Percentiles rank a stretch among this genome's conserved stretches.
phyloP scores from a whole-genome alignment of 2,797 vertebrate genomes.

The Sebastes diaconus region DNA sequence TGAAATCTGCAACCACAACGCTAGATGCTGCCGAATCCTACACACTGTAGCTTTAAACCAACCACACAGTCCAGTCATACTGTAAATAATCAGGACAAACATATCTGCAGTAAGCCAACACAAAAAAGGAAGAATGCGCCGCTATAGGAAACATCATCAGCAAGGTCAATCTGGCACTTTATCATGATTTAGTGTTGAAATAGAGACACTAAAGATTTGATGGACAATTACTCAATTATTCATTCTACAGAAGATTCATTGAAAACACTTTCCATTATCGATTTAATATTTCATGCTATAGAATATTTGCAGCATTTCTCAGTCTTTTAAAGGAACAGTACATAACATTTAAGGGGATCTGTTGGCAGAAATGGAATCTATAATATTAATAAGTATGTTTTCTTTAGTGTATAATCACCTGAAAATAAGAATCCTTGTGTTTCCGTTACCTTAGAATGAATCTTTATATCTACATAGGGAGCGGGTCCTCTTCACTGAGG shows the following conservation, averaged over 20 bases:
- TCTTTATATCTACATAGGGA: no score
- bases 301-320: not conserved
- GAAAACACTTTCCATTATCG: not conserved
- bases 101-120: not conserved
- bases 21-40: no score
- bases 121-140: not conserved
- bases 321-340: not conserved
- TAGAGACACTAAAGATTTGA: not conserved
- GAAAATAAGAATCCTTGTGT: no score
- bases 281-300: not conserved
- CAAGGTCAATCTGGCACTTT: not conserved
- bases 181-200: not conserved
- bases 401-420: no score
- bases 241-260: not conserved
- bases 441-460: no score
- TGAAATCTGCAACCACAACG: no score
- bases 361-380: no score
- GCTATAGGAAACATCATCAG: not conserved
- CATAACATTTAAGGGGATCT: no score
- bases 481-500: no score
- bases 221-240: not conserved
- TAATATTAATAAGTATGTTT: no score
- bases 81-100: not conserved
- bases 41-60: not conserved
- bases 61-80: not conserved